A percentile compares a stretch with the other conserved stretches of the same genome.
These are phyloP conservation scores for Adelognathus sp. DNA, from an alignment of 2,888 invertebrate species.

Conservation along the genomic window DNA sequence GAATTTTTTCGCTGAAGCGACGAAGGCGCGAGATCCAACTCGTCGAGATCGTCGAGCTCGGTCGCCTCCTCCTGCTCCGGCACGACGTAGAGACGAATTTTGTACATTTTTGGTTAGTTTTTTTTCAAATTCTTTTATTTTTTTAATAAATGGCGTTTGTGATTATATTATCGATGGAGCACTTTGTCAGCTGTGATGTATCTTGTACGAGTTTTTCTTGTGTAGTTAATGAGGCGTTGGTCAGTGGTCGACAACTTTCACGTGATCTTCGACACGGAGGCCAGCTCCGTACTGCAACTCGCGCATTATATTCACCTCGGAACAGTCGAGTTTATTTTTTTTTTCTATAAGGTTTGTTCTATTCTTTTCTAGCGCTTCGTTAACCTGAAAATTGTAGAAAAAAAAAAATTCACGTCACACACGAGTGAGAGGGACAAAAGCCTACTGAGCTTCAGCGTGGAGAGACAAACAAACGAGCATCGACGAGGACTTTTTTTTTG, in stretches of 20 bases:
- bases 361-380: background rate
- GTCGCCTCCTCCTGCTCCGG: conserved; percentile 68
- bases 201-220: background rate
- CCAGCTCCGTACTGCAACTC: conserved; percentile 55
- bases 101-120: conserved; percentile 64
- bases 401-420: conserved; percentile 15
- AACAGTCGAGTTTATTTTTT: background rate
- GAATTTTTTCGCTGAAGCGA: conserved; percentile 68
- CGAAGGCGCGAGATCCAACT: conserved; percentile 59
- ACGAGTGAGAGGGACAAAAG: background rate
- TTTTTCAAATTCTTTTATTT: background rate
- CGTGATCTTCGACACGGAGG: conserved; percentile 50
- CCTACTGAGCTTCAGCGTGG: background rate
- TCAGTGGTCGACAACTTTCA: background rate
- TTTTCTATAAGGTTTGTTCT: background rate
- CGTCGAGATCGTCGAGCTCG: conserved; percentile 63
- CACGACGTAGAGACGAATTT: conserved; percentile 71
- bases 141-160: background rate
- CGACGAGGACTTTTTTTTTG: conserved; percentile 17
- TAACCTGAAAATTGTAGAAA: conserved; percentile 34
- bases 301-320: conserved; percentile 47
- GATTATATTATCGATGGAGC: background rate
- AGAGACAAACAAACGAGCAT: conserved; percentile 46
- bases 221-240: background rate
- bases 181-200: background rate